Evolutionary conservation across 2,888 invertebrate genomes (phyloP).

Genomic region (Hypsopygia costalis): DNA sequence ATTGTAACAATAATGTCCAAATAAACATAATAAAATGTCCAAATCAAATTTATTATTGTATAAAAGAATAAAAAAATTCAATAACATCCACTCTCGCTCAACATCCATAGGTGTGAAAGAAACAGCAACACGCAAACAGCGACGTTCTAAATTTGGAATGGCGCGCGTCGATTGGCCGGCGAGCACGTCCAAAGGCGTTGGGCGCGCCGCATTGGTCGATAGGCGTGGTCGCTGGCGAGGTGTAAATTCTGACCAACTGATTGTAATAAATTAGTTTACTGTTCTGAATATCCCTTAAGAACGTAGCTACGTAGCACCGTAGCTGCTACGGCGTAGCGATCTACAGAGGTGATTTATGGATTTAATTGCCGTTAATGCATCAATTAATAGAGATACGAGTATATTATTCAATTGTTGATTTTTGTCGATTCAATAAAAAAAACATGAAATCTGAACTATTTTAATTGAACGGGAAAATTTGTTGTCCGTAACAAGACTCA

Average conservation of each 20-base stretch:
- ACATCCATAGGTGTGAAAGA: conserved; percentile 47
- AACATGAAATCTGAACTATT: no score
- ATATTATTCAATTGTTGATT: no score
- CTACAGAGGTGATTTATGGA: conserved; percentile 9
- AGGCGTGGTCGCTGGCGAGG: conserved; percentile 63
- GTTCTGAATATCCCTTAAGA: conserved; percentile 32
- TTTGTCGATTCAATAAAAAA: no score
- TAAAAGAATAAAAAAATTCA: no score
- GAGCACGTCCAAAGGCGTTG: conserved; percentile 59
- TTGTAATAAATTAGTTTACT: conserved; percentile 50
- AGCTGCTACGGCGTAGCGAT: conserved; percentile 11
- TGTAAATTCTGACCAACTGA: conserved; percentile 53
- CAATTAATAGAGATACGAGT: no score
- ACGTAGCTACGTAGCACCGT: conserved; percentile 11
- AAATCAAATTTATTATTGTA: no score
- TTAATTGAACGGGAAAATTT: no score
- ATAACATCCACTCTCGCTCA: no score
- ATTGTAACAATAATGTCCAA: no score
- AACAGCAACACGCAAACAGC: conserved; percentile 52
- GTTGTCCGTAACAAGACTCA: no score
- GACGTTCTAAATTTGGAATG: conserved; percentile 59
- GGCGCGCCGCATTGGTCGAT: conserved; percentile 50
- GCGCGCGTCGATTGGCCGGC: conserved; percentile 67
- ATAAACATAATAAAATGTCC: no score
- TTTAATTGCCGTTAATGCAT: background rate